These are phyloP conservation scores for Erythrocebus patas DNA, from an alignment of 2,113 vertebrate species.

Conservation along the genomic window DNA sequence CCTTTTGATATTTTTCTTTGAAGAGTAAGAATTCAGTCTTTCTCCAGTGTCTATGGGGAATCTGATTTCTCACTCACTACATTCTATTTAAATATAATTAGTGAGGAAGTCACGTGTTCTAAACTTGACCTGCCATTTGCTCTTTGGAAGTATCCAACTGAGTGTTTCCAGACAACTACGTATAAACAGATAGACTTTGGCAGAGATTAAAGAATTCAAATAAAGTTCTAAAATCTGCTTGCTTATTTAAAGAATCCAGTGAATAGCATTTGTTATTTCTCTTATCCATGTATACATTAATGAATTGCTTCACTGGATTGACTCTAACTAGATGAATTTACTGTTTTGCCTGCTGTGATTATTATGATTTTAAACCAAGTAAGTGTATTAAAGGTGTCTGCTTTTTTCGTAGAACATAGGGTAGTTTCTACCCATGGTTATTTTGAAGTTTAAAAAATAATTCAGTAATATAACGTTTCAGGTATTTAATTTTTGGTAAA, in stretches of 20 bases:
- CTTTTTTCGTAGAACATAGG: background rate
- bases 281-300: background rate
- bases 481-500: slow-evolving; percentile 14
- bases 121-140: slow-evolving; percentile 21
- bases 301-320: background rate
- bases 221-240: slow-evolving; percentile 38
- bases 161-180: background rate
- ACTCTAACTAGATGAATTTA: background rate
- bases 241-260: slow-evolving; percentile 23
- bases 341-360: background rate
- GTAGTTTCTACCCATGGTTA: background rate
- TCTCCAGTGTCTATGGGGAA: background rate
- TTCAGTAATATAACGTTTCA: background rate
- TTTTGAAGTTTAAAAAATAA: slow-evolving; percentile 54
- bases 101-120: slow-evolving; percentile 46
- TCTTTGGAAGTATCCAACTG: slow-evolving; percentile 23
- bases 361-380: slow-evolving; percentile 41
- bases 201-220: slow-evolving; percentile 50
- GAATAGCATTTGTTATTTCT: background rate
- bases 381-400: background rate
- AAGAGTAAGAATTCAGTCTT: slow-evolving; percentile 35
- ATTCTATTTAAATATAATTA: slow-evolving; percentile 47
- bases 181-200: slow-evolving; percentile 23
- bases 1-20: slow-evolving; percentile 47
- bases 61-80: slow-evolving; percentile 22